Base-by-base conservation (phyloP, 1,140 invertebrate species). In the Hydropsyche tenuis region DNA sequence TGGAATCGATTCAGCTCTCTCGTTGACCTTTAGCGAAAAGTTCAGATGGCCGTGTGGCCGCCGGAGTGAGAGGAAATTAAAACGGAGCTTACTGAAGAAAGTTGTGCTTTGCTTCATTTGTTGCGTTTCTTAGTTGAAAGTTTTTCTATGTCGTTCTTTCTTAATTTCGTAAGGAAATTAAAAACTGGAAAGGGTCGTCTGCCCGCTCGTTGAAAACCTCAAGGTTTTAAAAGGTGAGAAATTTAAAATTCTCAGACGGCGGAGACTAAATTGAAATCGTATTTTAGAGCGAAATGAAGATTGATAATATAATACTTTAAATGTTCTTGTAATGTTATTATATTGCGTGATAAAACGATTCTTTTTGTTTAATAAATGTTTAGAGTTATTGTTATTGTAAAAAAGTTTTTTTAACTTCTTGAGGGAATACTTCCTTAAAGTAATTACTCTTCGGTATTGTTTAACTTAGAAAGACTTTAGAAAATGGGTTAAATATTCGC, bases 121-220 rank as follows among this genome's bases (percentile, higher is more conserved):
- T 69, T 62, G 72, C 18, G 63, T 25, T 20, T n/a, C 63, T 23
- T 25, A 68, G 69, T 74, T 71, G 12, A 46, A 74, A 71, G 45
- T 69, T 74, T 74, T 73, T 69, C 66, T 46, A 71, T 71, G 66
- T 74, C 53, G 62, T 69, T 69, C 66, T 69, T 65, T n/a, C n/a
- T n/a, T 74, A 68, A 68, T 69, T 69, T 69, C 62, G 27, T 27
- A 30, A 66, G 27, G 48, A 74, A 71, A 65, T 74, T 65, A 65
- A 74, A 74, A 70, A 70, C 56, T 64, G 3, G 30, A 22, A 68
- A 69, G 71, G 65, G 64, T 14, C 66, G 45, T 7, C 66, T 11
- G 20, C 9, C 9, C 30, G 30, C 30, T 37, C 30, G n/a, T n/a
- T 9, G 30, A 37, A 37, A 37, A 3, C 30, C 3, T 9, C 30